phyloP scores from a whole-genome alignment of 2,797 vertebrate species.

The Anabas testudineus region DNA sequence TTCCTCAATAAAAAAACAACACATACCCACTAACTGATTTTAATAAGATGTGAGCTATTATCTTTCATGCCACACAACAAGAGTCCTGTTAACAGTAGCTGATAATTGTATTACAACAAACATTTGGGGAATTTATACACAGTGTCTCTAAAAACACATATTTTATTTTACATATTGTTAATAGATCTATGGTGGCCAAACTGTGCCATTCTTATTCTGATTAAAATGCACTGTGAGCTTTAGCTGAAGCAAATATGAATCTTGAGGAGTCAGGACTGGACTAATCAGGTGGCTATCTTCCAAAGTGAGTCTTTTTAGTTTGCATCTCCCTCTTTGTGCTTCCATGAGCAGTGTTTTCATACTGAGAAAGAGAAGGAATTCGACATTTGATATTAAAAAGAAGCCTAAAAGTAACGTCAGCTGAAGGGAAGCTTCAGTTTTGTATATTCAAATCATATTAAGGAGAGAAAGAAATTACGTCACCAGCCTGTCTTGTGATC shows the following conservation, averaged over 20 bases:
- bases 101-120: no score
- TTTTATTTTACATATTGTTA: no score
- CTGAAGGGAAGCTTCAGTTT: not conserved
- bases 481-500: no score
- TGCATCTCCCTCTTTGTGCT: not conserved
- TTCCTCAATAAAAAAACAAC: not conserved
- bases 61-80: conserved; percentile 30
- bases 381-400: not conserved
- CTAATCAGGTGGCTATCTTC: not conserved
- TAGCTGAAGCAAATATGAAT: not conserved
- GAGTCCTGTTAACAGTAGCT: conserved; percentile 15
- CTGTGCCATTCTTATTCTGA: not conserved
- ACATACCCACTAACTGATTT: conserved; percentile 22
- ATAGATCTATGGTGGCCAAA: no score
- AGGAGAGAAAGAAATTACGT: no score
- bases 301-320: not conserved
- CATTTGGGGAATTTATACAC: no score
- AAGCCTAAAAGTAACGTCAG: not conserved
- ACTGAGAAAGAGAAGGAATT: not conserved
- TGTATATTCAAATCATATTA: not conserved
- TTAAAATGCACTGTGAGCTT: not conserved
- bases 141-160: no score
- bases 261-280: not conserved
- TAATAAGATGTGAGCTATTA: conserved; percentile 17
- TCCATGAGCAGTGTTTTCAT: not conserved